phyloP scores from a whole-genome alignment of 2,797 vertebrate genomes.

The Notolepis coatsorum region DNA sequence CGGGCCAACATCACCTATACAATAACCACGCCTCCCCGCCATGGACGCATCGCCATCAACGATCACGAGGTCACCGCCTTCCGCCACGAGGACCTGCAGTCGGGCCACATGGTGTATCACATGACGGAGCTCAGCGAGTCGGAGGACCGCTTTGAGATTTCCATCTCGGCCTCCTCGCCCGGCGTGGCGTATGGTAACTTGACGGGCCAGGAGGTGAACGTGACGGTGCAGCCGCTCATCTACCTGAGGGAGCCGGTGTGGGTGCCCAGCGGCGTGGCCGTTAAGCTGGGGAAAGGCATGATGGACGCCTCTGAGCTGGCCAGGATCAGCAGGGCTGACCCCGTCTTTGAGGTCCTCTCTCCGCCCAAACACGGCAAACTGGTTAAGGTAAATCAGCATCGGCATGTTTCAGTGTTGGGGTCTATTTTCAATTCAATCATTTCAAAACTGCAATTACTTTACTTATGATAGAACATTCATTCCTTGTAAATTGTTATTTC shows the following conservation, averaged over 20 bases:
- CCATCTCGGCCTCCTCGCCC: constrained; percentile 79
- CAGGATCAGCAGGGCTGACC: constrained; percentile 84
- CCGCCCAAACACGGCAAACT: constrained; percentile 86
- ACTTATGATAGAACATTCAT: too few relatives aligned
- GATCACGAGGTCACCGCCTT: constrained; percentile 82
- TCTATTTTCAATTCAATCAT: too few relatives aligned
- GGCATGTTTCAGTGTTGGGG: neutral
- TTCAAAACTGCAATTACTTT: too few relatives aligned
- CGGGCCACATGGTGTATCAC: constrained; percentile 83
- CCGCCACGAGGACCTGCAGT: constrained; percentile 83
- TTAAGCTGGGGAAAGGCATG: constrained; percentile 83
- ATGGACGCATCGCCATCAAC: constrained; percentile 84
- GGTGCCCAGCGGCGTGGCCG: constrained; percentile 80
- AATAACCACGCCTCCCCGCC: constrained; percentile 82
- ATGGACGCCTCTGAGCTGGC: constrained; percentile 90
- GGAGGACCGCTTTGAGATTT: constrained; percentile 84
- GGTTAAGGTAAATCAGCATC: constrained; percentile 73
- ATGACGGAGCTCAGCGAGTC: constrained; percentile 85
- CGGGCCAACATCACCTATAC: constrained; percentile 82
- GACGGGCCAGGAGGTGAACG: constrained; percentile 80
- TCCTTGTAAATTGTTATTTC: too few relatives aligned
- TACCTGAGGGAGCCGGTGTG: constrained; percentile 72
- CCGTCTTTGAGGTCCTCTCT: constrained; percentile 85
- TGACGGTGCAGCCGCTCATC: constrained; percentile 84
- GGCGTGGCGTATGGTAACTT: constrained; percentile 79